Evolutionary conservation across 2,797 vertebrate genomes (phyloP).

Genomic region (Gorsachius magnificus): DNA sequence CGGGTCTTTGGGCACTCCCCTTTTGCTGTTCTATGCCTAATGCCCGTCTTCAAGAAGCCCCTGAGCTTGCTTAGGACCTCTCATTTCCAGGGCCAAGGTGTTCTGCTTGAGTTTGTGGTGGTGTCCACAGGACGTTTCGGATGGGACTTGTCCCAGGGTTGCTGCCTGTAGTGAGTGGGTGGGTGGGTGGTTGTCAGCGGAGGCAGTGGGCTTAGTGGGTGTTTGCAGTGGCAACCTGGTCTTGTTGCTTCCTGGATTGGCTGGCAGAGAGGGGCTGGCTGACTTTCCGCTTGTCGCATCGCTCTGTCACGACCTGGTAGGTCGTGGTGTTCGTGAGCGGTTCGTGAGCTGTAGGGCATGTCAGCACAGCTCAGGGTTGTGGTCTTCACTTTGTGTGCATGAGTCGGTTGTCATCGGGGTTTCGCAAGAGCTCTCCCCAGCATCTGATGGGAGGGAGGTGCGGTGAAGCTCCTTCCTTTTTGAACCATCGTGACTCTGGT

Average conservation of each 20-base stretch:
- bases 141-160: neutral
- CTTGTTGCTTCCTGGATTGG: neutral
- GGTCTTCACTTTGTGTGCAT: neutral
- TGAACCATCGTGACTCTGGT: neutral
- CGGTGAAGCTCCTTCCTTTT: neutral
- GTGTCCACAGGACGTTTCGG: neutral
- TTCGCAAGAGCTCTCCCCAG: neutral
- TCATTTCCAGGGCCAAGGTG: neutral
- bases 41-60: neutral
- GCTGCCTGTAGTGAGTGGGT: neutral
- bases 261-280: neutral
- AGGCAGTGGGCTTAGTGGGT: neutral
- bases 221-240: neutral
- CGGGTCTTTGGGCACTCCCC: neutral
- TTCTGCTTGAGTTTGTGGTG: neutral
- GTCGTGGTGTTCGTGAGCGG: neutral
- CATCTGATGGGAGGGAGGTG: neutral
- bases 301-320: rapidly evolving
- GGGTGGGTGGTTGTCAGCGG: neutral
- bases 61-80: neutral
- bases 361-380: neutral
- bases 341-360: neutral
- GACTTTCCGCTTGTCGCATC: neutral
- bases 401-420: neutral
- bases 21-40: neutral